Base-by-base conservation (phyloP, 2,888 invertebrate genomes). In the Brenthis hecate region DNA sequence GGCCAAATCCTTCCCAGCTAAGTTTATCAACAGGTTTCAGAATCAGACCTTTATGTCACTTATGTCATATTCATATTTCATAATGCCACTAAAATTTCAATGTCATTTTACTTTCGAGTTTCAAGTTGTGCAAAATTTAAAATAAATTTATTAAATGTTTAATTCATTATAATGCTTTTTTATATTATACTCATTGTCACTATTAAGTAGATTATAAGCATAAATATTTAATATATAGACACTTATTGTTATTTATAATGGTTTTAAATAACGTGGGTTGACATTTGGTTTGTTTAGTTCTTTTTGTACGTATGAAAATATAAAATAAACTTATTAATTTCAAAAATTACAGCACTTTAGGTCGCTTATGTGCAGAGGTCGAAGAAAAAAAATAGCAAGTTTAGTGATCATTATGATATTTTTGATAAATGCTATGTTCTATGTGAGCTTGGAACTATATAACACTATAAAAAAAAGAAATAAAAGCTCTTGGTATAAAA, bases 381-480 rank as follows among this genome's bases (percentile, higher is more conserved):
- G 92, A 53, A 91, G 87, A 77, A 92, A 91, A 81, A 91, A 86
- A 77, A 82, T 91, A 68, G 74, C 83, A 48, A 78, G 82, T 54
- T 80, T 92, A 69, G 69, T 84, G 72, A 73, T 89, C 11, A 77
- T 90, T 73, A 78, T 92, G 61, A 72, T 89, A 73, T 78, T 89
- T 77, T 80, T 92, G 71, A 74, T 91, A 61, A 89, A 92, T 82
- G 87, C 89, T 51, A 85, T 91, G 84, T 78, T 91, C 65, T 92
- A 89, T 81, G 85, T 91, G 16, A 89, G 89, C 72, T 76, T 91
- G 71, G 86, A 90, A 78, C 77, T 92, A 16, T 88, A 88, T 71
- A 86, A 87, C 76, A 84, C 84, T 68, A 76, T 90, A 8, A 88
- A 77, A 74, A 82, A 75, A 68, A 85, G 81, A 73, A 80, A 83